Evolutionary conservation across 2,113 vertebrate genomes (phyloP).

Genomic region (Sturnira hondurensis): DNA sequence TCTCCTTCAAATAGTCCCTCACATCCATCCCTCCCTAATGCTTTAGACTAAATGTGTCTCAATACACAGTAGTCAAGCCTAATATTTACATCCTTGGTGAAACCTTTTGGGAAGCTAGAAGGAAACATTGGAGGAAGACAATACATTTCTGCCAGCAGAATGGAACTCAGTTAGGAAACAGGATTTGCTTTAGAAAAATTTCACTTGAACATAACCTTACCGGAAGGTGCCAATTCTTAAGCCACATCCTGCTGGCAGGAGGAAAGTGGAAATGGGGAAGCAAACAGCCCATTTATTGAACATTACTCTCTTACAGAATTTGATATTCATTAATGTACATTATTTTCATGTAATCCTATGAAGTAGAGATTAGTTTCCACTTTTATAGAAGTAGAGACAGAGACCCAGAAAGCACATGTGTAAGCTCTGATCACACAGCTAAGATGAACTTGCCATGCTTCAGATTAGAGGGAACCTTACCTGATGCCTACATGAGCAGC

Average conservation of each 20-base stretch:
- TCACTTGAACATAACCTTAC: constrained; percentile 13
- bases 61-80: not conserved
- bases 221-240: constrained; percentile 29
- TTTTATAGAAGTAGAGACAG: not conserved
- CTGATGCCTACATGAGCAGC: constrained; percentile 87
- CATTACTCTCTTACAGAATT: not conserved
- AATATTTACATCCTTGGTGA: not conserved
- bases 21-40: not conserved
- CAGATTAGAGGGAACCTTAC: constrained; percentile 54
- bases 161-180: constrained; percentile 24
- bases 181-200: constrained; percentile 4
- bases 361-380: not conserved
- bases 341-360: not conserved
- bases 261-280: constrained; percentile 23
- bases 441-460: not conserved
- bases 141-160: not conserved
- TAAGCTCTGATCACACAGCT: not conserved
- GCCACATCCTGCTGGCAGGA: not conserved
- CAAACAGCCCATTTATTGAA: constrained; percentile 12
- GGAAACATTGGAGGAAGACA: constrained; percentile 4
- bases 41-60: not conserved
- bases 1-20: not conserved
- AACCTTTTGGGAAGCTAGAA: not conserved
- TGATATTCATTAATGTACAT: not conserved
- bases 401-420: not conserved